Conservation (phyloP, 2,888 invertebrate species). For the Xylophagus ater region DNA sequence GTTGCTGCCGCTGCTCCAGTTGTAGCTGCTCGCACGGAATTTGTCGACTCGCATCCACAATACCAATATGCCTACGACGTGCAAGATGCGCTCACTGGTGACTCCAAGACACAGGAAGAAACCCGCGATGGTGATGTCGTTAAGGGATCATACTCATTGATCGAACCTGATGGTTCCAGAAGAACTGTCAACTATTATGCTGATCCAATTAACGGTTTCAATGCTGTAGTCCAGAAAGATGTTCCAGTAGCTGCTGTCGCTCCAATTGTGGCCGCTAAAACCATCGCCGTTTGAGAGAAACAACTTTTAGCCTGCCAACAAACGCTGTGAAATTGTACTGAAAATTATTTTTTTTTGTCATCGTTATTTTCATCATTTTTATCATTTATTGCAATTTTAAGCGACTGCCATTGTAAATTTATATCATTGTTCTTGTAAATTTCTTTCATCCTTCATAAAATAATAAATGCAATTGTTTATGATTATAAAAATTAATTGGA, state of each 20-base stretch:
- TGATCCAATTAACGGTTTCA: constrained; percentile 41
- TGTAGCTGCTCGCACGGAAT: constrained; percentile 31
- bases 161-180: constrained; percentile 41
- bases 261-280: constrained; percentile 32
- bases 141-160: constrained; percentile 41
- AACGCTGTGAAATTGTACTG: constrained; percentile 10
- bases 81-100: constrained; percentile 41
- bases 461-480: constrained; percentile 12
- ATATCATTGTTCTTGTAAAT: constrained; percentile 22
- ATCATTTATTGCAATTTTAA: constrained; percentile 24
- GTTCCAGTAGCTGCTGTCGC: constrained; percentile 38
- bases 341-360: constrained; percentile 10
- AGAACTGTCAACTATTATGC: constrained; percentile 42
- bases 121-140: constrained; percentile 41
- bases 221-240: constrained; percentile 40
- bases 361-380: constrained; percentile 9
- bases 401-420: constrained; percentile 35
- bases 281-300: constrained; percentile 23
- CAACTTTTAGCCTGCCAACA: constrained; percentile 3
- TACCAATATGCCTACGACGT: constrained; percentile 42
- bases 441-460: constrained; percentile 8
- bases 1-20: constrained; percentile 27
- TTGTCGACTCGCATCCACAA: constrained; percentile 39
- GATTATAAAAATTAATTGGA: constrained; percentile 2
- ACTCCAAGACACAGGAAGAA: constrained; percentile 42